Evolutionary conservation across 2,888 invertebrate species (phyloP), one percentile per base, ranked within the genome.

Genomic region (Lithophane ornitopus): DNA sequence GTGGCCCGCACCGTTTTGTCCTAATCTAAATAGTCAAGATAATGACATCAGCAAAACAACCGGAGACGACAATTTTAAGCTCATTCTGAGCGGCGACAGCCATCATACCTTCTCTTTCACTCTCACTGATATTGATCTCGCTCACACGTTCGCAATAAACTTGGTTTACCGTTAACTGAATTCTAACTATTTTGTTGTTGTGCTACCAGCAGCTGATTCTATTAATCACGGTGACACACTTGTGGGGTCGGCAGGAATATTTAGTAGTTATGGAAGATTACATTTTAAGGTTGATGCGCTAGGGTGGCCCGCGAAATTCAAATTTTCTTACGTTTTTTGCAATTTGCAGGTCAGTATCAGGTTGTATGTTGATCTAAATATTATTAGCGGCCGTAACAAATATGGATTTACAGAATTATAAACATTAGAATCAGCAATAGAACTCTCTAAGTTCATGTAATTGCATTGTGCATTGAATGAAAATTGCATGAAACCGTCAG

Each of bases 11-110:
- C 26, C 52, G 28, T 82, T 63, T 56, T 77, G 58, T 56, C 26
- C 34, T 28, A 58, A 69, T 78, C 70, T 62, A 26, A 73, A 73
- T 62, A 70, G 34, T 52, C 46, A 68, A 63, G 61, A 65, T 69
- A 85, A 73, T 85, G 81, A 85, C 85, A 65, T 72, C 85, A 69
- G 59, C 59, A 14, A 71, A 75, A 84, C 66, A 28, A 76, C 85
- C 85, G 72, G 81, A 85, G 87, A 81, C 68, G 61, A 62, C 61
- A 74, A 58, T 84, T 76, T 84, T 65, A 71, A 73, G 63, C 58
- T 63, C 72, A 73, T 76, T 76, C 70, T 39, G 41, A 44, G 14
- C 14, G 52, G 14, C 19, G 34, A 8, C 61, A 26, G 49, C 34
- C 11, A 8, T 54, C 11, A 1, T 19, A 0, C 56, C 12, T 19